phyloP scores from a whole-genome alignment of 1,140 invertebrate genomes.

The Grapholita molesta region DNA sequence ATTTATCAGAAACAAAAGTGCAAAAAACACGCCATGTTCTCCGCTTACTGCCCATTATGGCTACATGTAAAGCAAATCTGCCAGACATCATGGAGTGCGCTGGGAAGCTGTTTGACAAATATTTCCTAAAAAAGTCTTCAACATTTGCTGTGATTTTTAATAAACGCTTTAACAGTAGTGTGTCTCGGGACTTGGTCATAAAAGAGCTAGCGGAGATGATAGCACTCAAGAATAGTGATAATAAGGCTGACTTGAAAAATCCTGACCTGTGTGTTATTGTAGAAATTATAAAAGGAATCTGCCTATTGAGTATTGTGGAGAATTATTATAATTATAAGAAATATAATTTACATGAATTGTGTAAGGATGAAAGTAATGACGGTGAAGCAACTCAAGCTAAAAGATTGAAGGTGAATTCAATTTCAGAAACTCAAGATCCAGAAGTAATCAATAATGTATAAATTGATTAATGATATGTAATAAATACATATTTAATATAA shows the following conservation, averaged over 20 bases:
- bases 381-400: constrained; percentile 58
- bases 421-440: constrained; percentile 37
- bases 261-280: constrained; percentile 87
- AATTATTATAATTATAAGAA: constrained; percentile 71
- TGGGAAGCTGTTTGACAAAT: constrained; percentile 83
- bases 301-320: constrained; percentile 63
- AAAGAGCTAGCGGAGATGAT: constrained; percentile 84
- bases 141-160: constrained; percentile 90
- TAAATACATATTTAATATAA: background rate
- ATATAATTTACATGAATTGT: constrained; percentile 68
- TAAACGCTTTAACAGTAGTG: constrained; percentile 87
- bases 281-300: constrained; percentile 84
- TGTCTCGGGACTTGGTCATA: constrained; percentile 85
- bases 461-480: background rate
- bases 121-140: constrained; percentile 84
- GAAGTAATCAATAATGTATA: constrained; percentile 32
- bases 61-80: constrained; percentile 87
- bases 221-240: constrained; percentile 81
- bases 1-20: constrained; percentile 83
- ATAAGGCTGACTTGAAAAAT: constrained; percentile 87
- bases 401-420: constrained; percentile 54
- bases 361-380: constrained; percentile 61
- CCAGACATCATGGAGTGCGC: constrained; percentile 84
- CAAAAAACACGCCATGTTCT: constrained; percentile 86
- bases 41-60: constrained; percentile 88